These are phyloP conservation scores for Acrobasis repandana DNA, from an alignment of 2,888 invertebrate genomes.

Conservation along the genomic window DNA sequence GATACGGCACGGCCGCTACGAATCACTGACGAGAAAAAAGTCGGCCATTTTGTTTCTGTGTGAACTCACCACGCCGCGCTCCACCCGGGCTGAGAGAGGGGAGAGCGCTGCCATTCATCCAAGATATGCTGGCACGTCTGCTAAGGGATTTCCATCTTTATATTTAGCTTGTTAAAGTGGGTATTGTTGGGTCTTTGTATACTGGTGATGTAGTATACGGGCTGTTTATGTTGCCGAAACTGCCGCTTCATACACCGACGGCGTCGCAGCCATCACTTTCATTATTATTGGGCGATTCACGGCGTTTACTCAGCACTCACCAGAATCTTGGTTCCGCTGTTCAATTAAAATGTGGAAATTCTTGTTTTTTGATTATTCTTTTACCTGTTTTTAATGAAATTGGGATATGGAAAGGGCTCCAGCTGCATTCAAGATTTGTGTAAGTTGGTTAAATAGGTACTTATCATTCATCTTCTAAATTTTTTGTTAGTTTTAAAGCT, in stretches of 20 bases:
- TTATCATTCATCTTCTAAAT: no score
- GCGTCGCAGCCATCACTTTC: conserved; percentile 81
- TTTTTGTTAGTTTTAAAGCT: no score
- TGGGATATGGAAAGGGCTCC: neutral
- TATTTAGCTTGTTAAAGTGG: conserved; percentile 32
- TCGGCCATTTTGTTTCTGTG: conserved; percentile 77
- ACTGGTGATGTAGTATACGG: conserved; percentile 67
- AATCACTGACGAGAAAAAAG: conserved; percentile 45
- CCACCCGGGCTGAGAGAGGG: conserved; percentile 65
- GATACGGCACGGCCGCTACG: conserved; percentile 14
- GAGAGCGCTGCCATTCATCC: conserved; percentile 52
- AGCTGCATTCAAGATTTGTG: neutral
- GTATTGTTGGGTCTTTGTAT: conserved; percentile 35
- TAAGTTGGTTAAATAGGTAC: no score
- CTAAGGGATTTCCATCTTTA: conserved; percentile 44
- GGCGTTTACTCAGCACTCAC: conserved; percentile 76
- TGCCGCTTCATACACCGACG: conserved; percentile 82
- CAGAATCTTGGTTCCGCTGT: conserved; percentile 72
- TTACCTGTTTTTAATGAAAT: conserved; percentile 37
- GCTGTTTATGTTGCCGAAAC: conserved; percentile 83
- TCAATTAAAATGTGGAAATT: conserved; percentile 75
- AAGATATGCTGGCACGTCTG: conserved; percentile 41
- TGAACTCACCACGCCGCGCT: conserved; percentile 63
- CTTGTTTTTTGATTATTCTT: conserved; percentile 60
- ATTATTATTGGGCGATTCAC: conserved; percentile 84